Evolutionary conservation across 2,888 invertebrate species (phyloP).

Genomic region (Rhaphigaster nebulosa): DNA sequence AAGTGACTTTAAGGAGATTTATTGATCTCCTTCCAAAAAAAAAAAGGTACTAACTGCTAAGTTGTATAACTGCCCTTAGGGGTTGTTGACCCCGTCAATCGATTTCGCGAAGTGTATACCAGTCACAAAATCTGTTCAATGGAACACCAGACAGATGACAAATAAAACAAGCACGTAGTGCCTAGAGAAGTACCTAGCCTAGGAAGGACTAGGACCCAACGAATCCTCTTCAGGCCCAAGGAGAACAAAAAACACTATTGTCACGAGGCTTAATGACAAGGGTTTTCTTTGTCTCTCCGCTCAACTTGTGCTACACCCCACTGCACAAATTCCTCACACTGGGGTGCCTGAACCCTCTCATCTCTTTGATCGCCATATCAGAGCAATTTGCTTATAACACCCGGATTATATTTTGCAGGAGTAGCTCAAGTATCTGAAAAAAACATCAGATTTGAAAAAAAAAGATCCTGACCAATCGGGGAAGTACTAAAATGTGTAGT

Average conservation of each 20-base stretch:
- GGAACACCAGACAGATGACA: background rate
- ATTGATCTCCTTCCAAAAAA: background rate
- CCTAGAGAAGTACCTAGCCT: background rate
- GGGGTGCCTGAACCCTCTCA: background rate
- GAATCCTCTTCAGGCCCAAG: background rate
- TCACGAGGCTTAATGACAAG: constrained; percentile 43
- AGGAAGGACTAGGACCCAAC: background rate
- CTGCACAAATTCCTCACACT: constrained; percentile 32
- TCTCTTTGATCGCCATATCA: constrained; percentile 12
- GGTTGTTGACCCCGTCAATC: background rate
- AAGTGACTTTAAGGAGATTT: too few relatives aligned
- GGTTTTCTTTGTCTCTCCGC: constrained; percentile 50
- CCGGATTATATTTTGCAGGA: background rate
- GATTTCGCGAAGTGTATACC: background rate
- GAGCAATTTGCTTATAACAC: background rate
- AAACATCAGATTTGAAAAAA: background rate
- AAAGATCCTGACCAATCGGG: background rate
- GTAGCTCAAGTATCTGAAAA: background rate
- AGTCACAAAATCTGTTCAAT: background rate
- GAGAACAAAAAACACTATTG: constrained; percentile 24
- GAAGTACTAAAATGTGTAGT: background rate
- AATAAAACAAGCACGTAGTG: background rate
- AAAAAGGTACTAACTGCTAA: background rate
- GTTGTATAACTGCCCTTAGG: background rate
- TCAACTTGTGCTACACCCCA: constrained; percentile 9